Base-by-base conservation (phyloP, 2,888 invertebrate species). In the Mechanitis mazaeus region DNA sequence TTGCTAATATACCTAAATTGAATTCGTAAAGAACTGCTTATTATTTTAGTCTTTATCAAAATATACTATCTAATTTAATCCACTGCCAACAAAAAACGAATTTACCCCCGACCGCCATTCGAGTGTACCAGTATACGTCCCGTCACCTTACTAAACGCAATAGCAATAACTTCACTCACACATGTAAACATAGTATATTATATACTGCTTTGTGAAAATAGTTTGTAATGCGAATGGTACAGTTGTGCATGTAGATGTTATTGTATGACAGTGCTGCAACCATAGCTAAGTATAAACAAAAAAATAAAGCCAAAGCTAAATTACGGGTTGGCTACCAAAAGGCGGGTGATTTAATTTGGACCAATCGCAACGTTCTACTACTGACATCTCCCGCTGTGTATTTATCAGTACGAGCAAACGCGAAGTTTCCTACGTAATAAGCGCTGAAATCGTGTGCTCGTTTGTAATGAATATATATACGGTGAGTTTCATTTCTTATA, bases 381-480 rank as follows among this genome's bases (percentile, higher is more conserved):
- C 71, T 81, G 81, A 82, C 81, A 83, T 83, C 77, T 79, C 72
- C 76, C 74, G 76, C 81, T 80, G 72, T 79, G 79, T 81, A 83
- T 84, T 84, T 82, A 81, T 81, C 84, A 77, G 78, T 79, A 75
- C 75, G 78, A 80, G 78, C 75, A 76, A 84, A 79, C 80, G 79
- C 82, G 83, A 88, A 85, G 86, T 87, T 84, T 74, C 81, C 85
- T 85, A 87, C 88, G 87, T 88, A 88, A 88, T 90, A 90, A 87
- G 90, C 87, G 80, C 89, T 87, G 88, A 88, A 90, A 89, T 90
- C 87, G 90, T 90, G 87, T 89, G 87, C 80, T 82, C 84, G 78
- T 83, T 81, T 78, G 72, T 76, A 77, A 82, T 85, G 84, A 84
- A 83, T 80, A 84, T 71, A 76, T 75, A 79, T 78, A 82, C 69